Evolutionary conservation across 2,888 invertebrate species (phyloP).

Genomic region (Yponomeuta evonymella): DNA sequence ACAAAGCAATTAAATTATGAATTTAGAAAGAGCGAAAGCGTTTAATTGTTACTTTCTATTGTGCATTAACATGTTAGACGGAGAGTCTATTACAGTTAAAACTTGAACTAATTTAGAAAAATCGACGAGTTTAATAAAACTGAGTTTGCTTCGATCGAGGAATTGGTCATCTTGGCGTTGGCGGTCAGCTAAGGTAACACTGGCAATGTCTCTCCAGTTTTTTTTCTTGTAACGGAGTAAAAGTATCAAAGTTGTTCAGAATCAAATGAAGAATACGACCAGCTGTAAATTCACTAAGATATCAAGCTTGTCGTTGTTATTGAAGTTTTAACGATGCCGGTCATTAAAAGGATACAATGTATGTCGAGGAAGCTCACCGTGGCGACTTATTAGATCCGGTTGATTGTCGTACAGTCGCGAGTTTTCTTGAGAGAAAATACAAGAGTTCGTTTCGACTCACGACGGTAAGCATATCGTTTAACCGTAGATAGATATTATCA

Average conservation of each 20-base stretch:
- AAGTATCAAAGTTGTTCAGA: too few species aligned
- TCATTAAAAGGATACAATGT: background rate
- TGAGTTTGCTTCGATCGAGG: too few species aligned
- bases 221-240: too few species aligned
- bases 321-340: background rate
- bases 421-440: background rate
- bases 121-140: too few species aligned
- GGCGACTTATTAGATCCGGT: background rate
- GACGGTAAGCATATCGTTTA: too few species aligned
- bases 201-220: too few species aligned
- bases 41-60: conserved; percentile 41
- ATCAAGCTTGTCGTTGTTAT: background rate
- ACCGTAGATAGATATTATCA: too few species aligned
- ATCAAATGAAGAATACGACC: too few species aligned
- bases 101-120: too few species aligned
- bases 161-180: too few species aligned
- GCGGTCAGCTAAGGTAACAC: too few species aligned
- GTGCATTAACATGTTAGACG: conserved; percentile 23
- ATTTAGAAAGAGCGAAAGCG: conserved; percentile 33
- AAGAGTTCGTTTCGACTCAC: too few species aligned
- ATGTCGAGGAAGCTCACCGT: background rate
- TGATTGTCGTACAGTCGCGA: background rate
- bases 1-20: conserved; percentile 10
- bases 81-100: background rate
- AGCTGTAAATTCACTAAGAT: background rate